Evolutionary conservation across 2,888 invertebrate species (phyloP).

Genomic region (Athalia circularis): DNA sequence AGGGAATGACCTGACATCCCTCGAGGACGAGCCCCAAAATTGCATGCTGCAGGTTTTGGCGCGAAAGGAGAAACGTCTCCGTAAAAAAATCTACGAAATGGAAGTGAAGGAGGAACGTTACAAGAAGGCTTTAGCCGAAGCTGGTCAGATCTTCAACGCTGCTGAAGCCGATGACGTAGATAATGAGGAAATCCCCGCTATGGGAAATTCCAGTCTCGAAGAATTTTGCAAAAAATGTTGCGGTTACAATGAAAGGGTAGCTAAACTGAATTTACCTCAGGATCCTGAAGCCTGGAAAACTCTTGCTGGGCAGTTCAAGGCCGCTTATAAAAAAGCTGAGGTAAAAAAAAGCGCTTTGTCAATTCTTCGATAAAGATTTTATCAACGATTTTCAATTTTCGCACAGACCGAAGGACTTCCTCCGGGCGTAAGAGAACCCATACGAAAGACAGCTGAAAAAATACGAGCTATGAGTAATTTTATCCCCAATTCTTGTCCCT

Average conservation of each 20-base stretch:
- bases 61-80: constrained; percentile 49
- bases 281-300: constrained; percentile 32
- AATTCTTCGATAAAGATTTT: neutral
- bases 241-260: neutral
- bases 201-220: constrained; percentile 29
- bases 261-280: neutral
- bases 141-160: constrained; percentile 3
- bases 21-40: constrained; percentile 28
- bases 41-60: constrained; percentile 48
- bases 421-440: constrained; percentile 21
- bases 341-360: neutral
- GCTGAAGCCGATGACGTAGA: neutral
- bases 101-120: constrained; percentile 51
- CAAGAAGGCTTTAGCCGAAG: constrained; percentile 39
- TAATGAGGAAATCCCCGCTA: constrained; percentile 14
- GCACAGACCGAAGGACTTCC: constrained; percentile 27
- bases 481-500: constrained; percentile 43
- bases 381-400: neutral
- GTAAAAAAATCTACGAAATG: constrained; percentile 52
- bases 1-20: neutral
- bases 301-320: constrained; percentile 28
- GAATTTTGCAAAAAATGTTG: constrained; percentile 15
- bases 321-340: constrained; percentile 39
- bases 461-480: constrained; percentile 32
- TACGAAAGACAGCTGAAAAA: constrained; percentile 35